Evolutionary conservation across 1,140 invertebrate genomes (phyloP).

Genomic region (Acromyrmex echinatior): DNA sequence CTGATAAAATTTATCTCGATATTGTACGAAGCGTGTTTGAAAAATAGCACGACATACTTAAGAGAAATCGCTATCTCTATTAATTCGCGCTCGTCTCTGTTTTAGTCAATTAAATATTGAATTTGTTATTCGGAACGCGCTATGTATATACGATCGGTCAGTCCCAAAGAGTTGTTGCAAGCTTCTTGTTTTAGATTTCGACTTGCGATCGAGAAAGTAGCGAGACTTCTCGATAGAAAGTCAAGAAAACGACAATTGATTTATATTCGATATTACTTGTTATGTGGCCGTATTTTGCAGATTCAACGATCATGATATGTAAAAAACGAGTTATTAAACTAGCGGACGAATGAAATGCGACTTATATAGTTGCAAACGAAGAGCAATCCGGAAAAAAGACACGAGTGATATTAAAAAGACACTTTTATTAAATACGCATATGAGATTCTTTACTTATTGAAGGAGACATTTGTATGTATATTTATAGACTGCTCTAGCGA

Average conservation of each 20-base stretch:
- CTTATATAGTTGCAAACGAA: constrained; percentile 36
- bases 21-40: constrained; percentile 17
- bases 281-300: not conserved
- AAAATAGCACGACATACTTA: constrained; percentile 40
- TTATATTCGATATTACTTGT: constrained; percentile 7
- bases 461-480: constrained; percentile 65
- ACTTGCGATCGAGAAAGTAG: constrained; percentile 6
- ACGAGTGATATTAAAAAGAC: constrained; percentile 59
- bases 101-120: constrained; percentile 32
- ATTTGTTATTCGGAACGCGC: constrained; percentile 23
- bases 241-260: not conserved
- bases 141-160: constrained; percentile 1
- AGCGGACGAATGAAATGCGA: not conserved
- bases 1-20: constrained; percentile 29
- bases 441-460: constrained; percentile 63
- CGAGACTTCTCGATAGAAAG: constrained; percentile 1
- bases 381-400: constrained; percentile 37
- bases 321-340: constrained; percentile 27
- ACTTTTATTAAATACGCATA: constrained; percentile 63
- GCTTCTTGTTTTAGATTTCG: constrained; percentile 28
- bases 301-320: not conserved
- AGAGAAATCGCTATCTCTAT: constrained; percentile 73
- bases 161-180: constrained; percentile 32
- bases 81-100: constrained; percentile 31
- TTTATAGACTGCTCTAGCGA: constrained; percentile 58